phyloP scores from a whole-genome alignment of 1,140 invertebrate species.

The Anoplophora glabripennis region DNA sequence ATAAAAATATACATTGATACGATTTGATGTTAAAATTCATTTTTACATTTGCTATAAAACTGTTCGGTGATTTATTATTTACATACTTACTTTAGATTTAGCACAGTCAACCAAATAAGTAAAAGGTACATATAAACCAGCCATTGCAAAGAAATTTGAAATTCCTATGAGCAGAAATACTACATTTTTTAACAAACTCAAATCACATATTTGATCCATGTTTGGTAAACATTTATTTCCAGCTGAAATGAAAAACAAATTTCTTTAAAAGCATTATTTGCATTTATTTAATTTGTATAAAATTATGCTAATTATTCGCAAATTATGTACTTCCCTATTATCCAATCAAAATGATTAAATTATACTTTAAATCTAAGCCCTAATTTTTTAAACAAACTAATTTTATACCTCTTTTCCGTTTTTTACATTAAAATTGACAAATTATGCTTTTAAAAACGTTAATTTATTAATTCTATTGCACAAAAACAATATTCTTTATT shows the following conservation, averaged over 20 bases:
- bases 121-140: constrained; percentile 93
- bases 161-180: constrained; percentile 90
- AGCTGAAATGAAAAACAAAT: constrained; percentile 48
- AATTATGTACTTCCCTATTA: no score
- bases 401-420: neutral
- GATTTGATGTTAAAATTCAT: no score
- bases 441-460: neutral
- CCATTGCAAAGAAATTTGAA: constrained; percentile 91
- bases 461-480: neutral
- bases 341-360: no score
- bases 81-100: constrained; percentile 58
- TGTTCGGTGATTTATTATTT: neutral
- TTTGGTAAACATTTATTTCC: constrained; percentile 73
- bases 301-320: neutral
- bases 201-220: constrained; percentile 87
- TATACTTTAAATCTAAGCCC: no score
- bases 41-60: no score
- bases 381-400: no score
- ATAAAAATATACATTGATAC: no score
- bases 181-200: constrained; percentile 84
- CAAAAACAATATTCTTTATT: neutral
- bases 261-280: neutral
- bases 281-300: neutral
- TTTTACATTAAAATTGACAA: neutral
- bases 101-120: constrained; percentile 89